Percentiles rank a stretch among this genome's conserved stretches.
phyloP scores from a whole-genome alignment of 2,888 invertebrate species.

The Stenichneumon culpator region DNA sequence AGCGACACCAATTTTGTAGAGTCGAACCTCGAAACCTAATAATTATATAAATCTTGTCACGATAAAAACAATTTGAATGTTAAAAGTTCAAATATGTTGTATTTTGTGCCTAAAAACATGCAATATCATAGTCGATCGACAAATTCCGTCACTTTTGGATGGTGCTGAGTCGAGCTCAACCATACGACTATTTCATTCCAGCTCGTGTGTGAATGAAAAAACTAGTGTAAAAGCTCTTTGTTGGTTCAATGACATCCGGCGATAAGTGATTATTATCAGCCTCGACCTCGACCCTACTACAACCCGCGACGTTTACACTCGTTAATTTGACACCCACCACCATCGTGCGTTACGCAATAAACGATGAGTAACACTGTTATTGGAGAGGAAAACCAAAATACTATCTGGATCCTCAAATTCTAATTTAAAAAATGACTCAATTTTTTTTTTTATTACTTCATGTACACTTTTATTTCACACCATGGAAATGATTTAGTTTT shows the following conservation, averaged over 20 bases:
- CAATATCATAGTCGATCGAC: background rate
- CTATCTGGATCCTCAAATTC: background rate
- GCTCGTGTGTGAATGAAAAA: background rate
- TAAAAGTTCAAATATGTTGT: background rate
- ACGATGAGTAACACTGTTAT: background rate
- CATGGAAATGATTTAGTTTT: too few relatives aligned
- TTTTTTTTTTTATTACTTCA: too few relatives aligned
- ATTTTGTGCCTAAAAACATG: background rate
- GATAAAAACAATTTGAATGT: background rate
- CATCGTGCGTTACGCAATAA: constrained; percentile 15
- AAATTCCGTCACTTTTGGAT: background rate
- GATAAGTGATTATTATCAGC: constrained; percentile 41
- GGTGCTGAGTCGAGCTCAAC: background rate
- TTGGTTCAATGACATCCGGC: constrained; percentile 57
- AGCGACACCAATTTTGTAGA: too few relatives aligned
- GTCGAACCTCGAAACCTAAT: too few relatives aligned
- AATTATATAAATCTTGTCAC: background rate
- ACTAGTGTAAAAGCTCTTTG: background rate
- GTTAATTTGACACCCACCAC: constrained; percentile 34
- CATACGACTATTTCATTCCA: background rate
- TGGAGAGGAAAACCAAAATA: background rate
- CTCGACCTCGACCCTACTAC: constrained; percentile 49
- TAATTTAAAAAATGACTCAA: too few relatives aligned
- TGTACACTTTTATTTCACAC: too few relatives aligned
- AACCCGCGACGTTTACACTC: constrained; percentile 28